These are phyloP conservation scores for Clusia tigrina DNA, from an alignment of 2,888 invertebrate species.

Conservation along the genomic window DNA sequence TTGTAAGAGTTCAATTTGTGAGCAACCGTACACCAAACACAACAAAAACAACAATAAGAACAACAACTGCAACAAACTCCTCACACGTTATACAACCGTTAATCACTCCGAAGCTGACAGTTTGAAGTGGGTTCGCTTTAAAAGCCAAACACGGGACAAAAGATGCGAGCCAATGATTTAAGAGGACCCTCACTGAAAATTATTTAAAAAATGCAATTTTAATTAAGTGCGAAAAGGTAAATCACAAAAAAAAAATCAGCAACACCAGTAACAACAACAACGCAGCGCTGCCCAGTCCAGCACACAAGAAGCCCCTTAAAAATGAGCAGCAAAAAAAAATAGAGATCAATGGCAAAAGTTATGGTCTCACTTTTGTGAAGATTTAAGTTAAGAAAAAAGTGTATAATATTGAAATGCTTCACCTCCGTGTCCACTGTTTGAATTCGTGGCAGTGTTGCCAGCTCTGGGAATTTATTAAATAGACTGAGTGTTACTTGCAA, in stretches of 20 bases:
- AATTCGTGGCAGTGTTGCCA: too few relatives aligned
- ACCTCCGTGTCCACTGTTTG: too few relatives aligned
- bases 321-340: neutral
- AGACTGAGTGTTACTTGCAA: too few relatives aligned
- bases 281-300: neutral
- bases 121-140: constrained; percentile 46
- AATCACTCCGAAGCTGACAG: constrained; percentile 56
- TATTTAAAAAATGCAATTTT: constrained; percentile 32
- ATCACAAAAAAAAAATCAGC: constrained; percentile 16
- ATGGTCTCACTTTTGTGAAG: constrained; percentile 10
- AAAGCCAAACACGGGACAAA: constrained; percentile 18
- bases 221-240: constrained; percentile 36
- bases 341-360: neutral
- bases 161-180: constrained; percentile 42
- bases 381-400: too few relatives aligned
- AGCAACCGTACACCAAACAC: too few relatives aligned
- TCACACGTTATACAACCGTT: constrained; percentile 54
- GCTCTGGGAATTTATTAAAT: too few relatives aligned
- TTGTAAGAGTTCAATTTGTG: too few relatives aligned
- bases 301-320: too few relatives aligned
- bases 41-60: too few relatives aligned
- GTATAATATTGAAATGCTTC: too few relatives aligned
- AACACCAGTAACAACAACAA: neutral
- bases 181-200: constrained; percentile 16
- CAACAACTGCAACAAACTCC: too few relatives aligned